phyloP scores from a whole-genome alignment of 2,888 invertebrate genomes.

The Parnassius glacialis region DNA sequence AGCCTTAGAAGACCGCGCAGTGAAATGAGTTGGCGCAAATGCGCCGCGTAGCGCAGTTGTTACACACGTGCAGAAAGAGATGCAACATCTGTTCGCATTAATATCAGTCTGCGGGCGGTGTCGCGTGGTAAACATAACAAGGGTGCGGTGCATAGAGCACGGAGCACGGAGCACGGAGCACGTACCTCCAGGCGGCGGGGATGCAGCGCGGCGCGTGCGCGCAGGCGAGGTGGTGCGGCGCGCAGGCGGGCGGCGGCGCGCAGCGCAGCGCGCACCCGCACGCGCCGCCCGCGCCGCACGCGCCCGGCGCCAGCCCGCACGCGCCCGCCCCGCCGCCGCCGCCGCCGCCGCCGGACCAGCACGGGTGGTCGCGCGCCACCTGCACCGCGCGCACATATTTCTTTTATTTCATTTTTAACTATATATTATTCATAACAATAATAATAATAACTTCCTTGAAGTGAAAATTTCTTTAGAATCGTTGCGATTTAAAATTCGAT shows the following conservation, averaged over 20 bases:
- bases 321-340: conserved; percentile 8
- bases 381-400: conserved; percentile 36
- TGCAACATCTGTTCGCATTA: too few relatives aligned
- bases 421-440: too few relatives aligned
- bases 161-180: conserved; percentile 6
- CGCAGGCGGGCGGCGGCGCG: conserved; percentile 84
- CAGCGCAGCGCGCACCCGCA: conserved; percentile 86
- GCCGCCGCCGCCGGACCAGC: conserved; percentile 37
- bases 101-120: too few relatives aligned
- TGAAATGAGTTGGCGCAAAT: too few relatives aligned
- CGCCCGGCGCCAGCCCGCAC: conserved; percentile 42
- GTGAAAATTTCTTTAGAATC: too few relatives aligned
- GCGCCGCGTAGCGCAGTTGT: too few relatives aligned
- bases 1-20: too few relatives aligned
- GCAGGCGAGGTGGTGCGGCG: conserved; percentile 85
- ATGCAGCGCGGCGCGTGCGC: conserved; percentile 51
- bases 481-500: too few relatives aligned
- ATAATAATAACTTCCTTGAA: too few relatives aligned
- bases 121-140: too few relatives aligned
- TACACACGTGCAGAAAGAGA: too few relatives aligned
- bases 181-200: conserved; percentile 62
- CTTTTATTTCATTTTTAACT: background rate
- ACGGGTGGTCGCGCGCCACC: conserved; percentile 76
- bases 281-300: conserved; percentile 48
- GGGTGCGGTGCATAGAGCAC: too few relatives aligned